Evolutionary conservation across 2,113 vertebrate species (phyloP), one percentile per base, ranked within the genome.

Genomic region (Vombatus ursinus): DNA sequence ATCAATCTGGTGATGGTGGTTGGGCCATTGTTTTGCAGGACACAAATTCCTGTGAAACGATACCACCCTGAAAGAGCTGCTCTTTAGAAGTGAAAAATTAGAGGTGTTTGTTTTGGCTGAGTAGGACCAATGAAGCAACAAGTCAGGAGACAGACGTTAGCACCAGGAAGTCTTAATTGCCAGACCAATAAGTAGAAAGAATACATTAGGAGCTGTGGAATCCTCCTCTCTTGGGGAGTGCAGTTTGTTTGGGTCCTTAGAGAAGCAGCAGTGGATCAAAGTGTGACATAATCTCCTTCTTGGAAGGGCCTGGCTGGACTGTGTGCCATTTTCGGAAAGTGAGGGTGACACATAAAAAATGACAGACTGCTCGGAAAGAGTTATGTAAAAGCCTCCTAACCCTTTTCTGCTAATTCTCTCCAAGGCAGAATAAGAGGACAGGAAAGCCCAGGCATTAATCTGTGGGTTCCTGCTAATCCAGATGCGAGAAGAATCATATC

Each of bases 211-310:
- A 91, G 49, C 23, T 26, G 44, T 91, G 0, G 6, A 25, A 89
- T 90, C 14, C 44, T 93, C 84, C 23, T 95, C 28, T 50, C 90
- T 14, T 52, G 90, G 94, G 92, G 93, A 94, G 91, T 52, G 52
- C 57, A 95, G 25, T 48, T 97, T 96, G 52, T 96, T 96, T 97
- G 92, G 52, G 89, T 95, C 94, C 90, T 91, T 96, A 93, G 26
- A 90, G 48, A 51, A 11, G 90, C 50, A 95, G 49, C 3, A 37
- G 93, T 96, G 52, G 53, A 92, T 84, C 93, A 51, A 94, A 23
- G 91, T 97, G 53, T 97, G 95, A 96, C 95, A 94, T 95, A 95
- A 96, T 97, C 90, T 90, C 77, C 84, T 98, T 97, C 94, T 97
- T 97, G 96, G 96, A 97, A 97, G 94, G 97, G 90, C 93, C 90